Conservation (phyloP, 2,797 vertebrate species). For the Caiman crocodilus region DNA sequence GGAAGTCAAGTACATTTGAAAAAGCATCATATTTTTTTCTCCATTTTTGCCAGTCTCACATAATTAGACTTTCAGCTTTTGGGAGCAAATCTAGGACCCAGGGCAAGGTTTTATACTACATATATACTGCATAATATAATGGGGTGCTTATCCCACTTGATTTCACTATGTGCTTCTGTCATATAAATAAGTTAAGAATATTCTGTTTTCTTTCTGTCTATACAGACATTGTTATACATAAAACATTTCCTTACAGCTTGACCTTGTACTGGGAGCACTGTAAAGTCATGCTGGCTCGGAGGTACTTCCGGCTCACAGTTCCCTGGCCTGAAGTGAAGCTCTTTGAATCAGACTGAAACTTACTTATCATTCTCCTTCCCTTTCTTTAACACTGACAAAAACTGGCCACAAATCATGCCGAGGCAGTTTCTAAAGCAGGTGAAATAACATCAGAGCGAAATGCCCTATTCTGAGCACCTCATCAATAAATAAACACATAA, state of each 20-base stretch:
- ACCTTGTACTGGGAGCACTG: not conserved
- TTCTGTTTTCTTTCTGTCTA: not conserved
- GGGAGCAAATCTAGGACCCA: no score
- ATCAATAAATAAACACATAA: slow-evolving; percentile 65
- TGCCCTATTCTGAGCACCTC: slow-evolving; percentile 31
- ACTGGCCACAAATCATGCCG: not conserved
- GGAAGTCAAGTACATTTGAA: not conserved
- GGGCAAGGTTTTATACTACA: not conserved
- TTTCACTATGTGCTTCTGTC: not conserved
- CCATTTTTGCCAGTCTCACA: not conserved
- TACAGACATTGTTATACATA: not conserved
- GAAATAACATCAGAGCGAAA: slow-evolving; percentile 25
- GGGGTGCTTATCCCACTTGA: not conserved
- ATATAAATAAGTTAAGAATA: not conserved
- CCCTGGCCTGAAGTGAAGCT: not conserved
- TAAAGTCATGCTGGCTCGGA: not conserved
- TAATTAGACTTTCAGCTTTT: not conserved
- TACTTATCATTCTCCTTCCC: not conserved
- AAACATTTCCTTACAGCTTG: not conserved
- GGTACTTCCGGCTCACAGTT: not conserved
- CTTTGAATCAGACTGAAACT: not conserved
- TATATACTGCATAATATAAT: not conserved
- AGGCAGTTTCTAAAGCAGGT: slow-evolving; percentile 4
- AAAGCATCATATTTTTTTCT: not conserved
- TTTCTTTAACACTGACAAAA: not conserved